Evolutionary conservation across 2,888 invertebrate species (phyloP), one percentile per base, ranked within the genome.

Genomic region (Amblyjoppa fuscipennis): DNA sequence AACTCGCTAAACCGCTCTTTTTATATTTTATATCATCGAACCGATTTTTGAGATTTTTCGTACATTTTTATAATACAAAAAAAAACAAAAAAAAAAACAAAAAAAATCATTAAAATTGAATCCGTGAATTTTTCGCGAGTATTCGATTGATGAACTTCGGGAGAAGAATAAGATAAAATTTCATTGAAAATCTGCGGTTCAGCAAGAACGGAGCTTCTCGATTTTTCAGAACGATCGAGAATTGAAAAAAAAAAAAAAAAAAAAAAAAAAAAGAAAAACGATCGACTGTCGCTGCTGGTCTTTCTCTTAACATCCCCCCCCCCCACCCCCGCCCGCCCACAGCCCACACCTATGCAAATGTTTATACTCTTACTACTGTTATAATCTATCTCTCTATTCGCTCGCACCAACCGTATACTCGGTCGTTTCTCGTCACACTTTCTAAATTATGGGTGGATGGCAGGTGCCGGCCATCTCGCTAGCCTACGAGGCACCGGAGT

Each of bases 401-500:
- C 81, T 85, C 79, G 83, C 85, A 88, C 86, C 69, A 73, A 73
- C 68, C 78, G 83, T 76, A 78, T 85, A 51, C 68, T 85, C 79
- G 79, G 53, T 78, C 80, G 80, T 86, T 84, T 79, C 71, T 86
- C 80, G 83, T 77, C 81, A 88, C 87, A 81, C 82, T 90, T 90
- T 91, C 90, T 92, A 90, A 93, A 91, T 89, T 91, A 91, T 93
- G 92, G 87, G 92, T 91, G 92, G 91, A 93, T 92, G 92, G 91
- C 93, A 98, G 98, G 98, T 98, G 96, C 99, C 99, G 95, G 99
- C 99, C 96, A 99, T 99, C 96, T 99, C 99, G 95, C 97, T 99
- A 96, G 99, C 99, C 96, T 99, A 99, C 96, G 99, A 99, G 97
- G 98, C 98, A 96, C 98, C 99, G 95, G 99, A 99, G 96, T 98